Base-by-base conservation (phyloP, 1,140 invertebrate genomes). In the Cecropterus lyciades region DNA sequence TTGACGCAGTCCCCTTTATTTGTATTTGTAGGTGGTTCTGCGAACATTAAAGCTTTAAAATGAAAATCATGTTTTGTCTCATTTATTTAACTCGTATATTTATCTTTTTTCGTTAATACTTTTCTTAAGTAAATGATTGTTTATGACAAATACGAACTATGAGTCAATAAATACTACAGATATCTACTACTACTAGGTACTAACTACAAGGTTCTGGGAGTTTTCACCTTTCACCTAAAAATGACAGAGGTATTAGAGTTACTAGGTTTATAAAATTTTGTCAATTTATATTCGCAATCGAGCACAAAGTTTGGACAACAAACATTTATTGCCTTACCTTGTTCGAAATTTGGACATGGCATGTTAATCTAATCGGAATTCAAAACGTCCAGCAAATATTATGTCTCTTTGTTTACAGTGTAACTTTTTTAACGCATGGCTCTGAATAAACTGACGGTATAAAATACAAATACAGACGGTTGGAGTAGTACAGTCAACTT, bases 321-420 rank as follows among this genome's bases (percentile, higher is more conserved):
- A 64, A 64, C 20, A 53, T 64, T 64, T 64, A 64, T 64, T 64
- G 60, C 60, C 14, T 42, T 64, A 52, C 46, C 49, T 49, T 64
- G 60, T 53, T 42, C 24, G 42, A 64, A 53, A 13, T 53, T 43
- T 64, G 37, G 60, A 64, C 51, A 53, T 56, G 53, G 33, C 53
- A 56, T 53, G 51, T 64, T 64, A 64, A 53, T 64, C 49, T 64
- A 64, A 64, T 64, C 49, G 33, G 17, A 64, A 64, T 64, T 53
- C 60, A 52, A 53, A 64, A 43, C 60, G 60, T 43, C 49, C 37
- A 17, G 30, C 60, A 63, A 63, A 63, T 63, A 63, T 63, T 53
- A 42, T 63, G 48, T 63, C 40, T 8, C 51, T 16, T n/a, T 53
- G 37, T 52, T 27, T 43, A 15, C 17, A 30, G 10, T 33, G 49